Base-by-base conservation (phyloP, 2,113 vertebrate species). In the Bettongia penicillata region DNA sequence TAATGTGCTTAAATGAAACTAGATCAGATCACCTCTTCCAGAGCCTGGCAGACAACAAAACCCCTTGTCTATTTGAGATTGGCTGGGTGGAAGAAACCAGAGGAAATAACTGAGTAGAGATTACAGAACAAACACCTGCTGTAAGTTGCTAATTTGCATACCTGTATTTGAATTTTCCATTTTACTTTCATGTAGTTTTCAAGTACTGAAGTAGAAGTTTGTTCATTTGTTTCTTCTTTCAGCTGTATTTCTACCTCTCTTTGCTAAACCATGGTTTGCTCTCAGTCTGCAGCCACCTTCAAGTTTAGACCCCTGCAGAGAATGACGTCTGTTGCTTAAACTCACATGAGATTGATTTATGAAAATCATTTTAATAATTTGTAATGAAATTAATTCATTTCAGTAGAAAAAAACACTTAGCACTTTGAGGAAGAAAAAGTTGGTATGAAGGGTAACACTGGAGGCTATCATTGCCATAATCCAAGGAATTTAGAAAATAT, bases 101-200 rank as follows among this genome's bases (percentile, higher is more conserved):
- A 91, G 61, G 49, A 92, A 97, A 95, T 92, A 96, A 92, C 31
- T 93, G 50, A n/a, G 91, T 5, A 31, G 24, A 96, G 19, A 49
- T 89, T 53, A 95, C 91, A 51, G 52, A 96, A 89, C 28, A 92
- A 95, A 53, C 50, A 93, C 90, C 4, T 90, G 97, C 51, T 68
- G 98, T 98, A 97, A 98, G 97, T 98, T 96, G 90, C 37, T 96
- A 91, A 92, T 43, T 91, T 84, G n/a, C 93, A 91, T 94, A 53
- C 6, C n/a, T 84, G 37, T 57, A 92, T 92, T 93, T 77, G 53
- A 53, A 8, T 90, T 47, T 55, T 43, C 37, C 25, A 48, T 96
- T 96, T 96, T 91, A 96, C 95, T 51, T 89, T 48, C 84, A 19
- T 26, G 8, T 7, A 92, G 10, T 89, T 95, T 95, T 50, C 89